Evolutionary conservation across 1,140 invertebrate species (phyloP), one percentile per base, ranked within the genome.

Genomic region (Samia ricini): DNA sequence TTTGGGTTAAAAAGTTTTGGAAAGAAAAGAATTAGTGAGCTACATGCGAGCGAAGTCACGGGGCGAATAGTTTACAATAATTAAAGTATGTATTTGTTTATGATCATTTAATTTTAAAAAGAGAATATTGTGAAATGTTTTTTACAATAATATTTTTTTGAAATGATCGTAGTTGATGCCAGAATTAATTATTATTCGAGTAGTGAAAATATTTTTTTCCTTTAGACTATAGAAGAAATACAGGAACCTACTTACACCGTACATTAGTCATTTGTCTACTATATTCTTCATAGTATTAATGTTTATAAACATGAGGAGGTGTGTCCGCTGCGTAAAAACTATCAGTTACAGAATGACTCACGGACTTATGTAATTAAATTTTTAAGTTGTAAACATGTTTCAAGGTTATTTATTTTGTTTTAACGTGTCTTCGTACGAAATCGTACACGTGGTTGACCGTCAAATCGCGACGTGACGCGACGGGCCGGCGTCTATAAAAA

Each of bases 311-410:
- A n/a, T n/a, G n/a, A 54, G 68, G 69, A 71, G 76, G 76, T 74
- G 77, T 80, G 80, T 76, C 80, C 60, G 57, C 65, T 73, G 69
- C 68, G 75, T 74, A 69, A 59, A 60, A 21, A 56, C 64, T 42
- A 42, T 42, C 33, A 42, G 33, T 42, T 12, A 42, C 33, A 15
- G 33, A 20, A 33, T 75, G 72, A 74, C 64, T 77, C 74, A 77
- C 51, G 7, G 10, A 55, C 19, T 61, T 60, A 59, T 67, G 58
- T 52, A 64, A 71, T 48, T 29, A 64, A 67, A 69, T 10, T 55
- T 51, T 55, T 33, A 54, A 64, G 21, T 71, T 61, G 69, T 72
- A 77, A 76, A 75, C 68, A 75, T 15, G 22, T 67, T n/a, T 60
- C 72, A 77, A 77, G 74, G 74, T 61, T 60, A 29, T 68, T 57